These are phyloP conservation scores for Heterochromis multidens DNA, from an alignment of 2,113 vertebrate species.

Conservation along the genomic window DNA sequence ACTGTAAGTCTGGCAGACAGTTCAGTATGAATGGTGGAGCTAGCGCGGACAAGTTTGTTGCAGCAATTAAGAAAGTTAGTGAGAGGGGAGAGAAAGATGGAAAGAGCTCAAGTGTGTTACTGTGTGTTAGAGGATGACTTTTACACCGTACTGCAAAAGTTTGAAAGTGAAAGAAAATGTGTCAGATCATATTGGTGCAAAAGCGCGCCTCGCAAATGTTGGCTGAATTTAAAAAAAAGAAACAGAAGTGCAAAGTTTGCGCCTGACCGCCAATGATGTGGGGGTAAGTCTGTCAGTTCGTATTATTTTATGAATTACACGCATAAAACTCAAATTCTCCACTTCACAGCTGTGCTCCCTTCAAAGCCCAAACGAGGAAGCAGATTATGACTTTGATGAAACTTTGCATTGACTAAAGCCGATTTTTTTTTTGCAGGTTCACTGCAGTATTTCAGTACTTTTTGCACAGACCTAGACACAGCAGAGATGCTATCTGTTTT, in stretches of 20 bases:
- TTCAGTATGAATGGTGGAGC: slow-evolving; percentile 59
- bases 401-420: not conserved
- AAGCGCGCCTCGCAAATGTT: not conserved
- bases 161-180: slow-evolving; percentile 25
- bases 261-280: slow-evolving; percentile 4
- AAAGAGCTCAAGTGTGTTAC: not conserved
- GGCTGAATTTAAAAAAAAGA: not conserved
- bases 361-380: slow-evolving; percentile 46
- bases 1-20: not conserved
- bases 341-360: slow-evolving; percentile 13
- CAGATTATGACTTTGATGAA: not conserved
- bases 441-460: not conserved
- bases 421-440: not conserved
- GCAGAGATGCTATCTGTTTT: not conserved
- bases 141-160: not conserved
- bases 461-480: not conserved
- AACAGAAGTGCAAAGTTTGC: slow-evolving; percentile 21
- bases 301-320: slow-evolving; percentile 15
- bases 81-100: not conserved
- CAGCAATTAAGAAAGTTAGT: not conserved
- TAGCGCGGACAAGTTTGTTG: not conserved
- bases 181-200: slow-evolving; percentile 10
- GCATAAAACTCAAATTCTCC: not conserved
- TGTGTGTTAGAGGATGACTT: not conserved
- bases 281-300: slow-evolving; percentile 49